Conservation (phyloP, 1,140 invertebrate species). For the Heliconius hewitsoni region DNA sequence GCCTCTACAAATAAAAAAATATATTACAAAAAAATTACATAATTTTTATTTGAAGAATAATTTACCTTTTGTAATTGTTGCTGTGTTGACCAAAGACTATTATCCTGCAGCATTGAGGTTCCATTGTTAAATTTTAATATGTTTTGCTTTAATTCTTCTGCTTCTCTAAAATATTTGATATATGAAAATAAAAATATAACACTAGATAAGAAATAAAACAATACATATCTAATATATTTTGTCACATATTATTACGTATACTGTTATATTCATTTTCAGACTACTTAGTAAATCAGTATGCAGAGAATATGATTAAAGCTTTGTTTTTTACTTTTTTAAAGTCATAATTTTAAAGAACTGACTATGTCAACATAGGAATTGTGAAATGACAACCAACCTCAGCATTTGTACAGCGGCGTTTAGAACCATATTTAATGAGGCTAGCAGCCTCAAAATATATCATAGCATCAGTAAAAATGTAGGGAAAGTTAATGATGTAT, state of each 20-base stretch:
- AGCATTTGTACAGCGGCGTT: conserved; percentile 87
- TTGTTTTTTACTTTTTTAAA: not conserved
- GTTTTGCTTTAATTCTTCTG: conserved; percentile 86
- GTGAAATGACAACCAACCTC: conserved; percentile 80
- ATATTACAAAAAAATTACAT: not conserved
- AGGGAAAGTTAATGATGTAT: conserved; percentile 30
- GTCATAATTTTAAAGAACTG: not conserved
- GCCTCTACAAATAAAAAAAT: not conserved
- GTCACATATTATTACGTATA: not conserved
- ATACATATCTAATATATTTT: not conserved
- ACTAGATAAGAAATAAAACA: not conserved
- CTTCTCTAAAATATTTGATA: conserved; percentile 80
- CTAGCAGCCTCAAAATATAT: conserved; percentile 73
- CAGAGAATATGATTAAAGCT: not conserved
- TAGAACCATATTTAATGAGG: conserved; percentile 84
- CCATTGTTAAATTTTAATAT: conserved; percentile 84
- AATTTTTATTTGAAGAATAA: conserved; percentile 15
- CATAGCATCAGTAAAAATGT: conserved; percentile 69
- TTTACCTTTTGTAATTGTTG: conserved; percentile 87
- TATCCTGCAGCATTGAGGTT: conserved; percentile 83
- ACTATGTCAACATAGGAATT: conserved; percentile 11
- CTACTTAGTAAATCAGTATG: not conserved
- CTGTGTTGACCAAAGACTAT: conserved; percentile 83
- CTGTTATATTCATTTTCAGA: not conserved
- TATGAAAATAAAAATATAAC: not conserved